Base-by-base conservation (phyloP, 2,797 vertebrate genomes). In the Lacerta agilis region DNA sequence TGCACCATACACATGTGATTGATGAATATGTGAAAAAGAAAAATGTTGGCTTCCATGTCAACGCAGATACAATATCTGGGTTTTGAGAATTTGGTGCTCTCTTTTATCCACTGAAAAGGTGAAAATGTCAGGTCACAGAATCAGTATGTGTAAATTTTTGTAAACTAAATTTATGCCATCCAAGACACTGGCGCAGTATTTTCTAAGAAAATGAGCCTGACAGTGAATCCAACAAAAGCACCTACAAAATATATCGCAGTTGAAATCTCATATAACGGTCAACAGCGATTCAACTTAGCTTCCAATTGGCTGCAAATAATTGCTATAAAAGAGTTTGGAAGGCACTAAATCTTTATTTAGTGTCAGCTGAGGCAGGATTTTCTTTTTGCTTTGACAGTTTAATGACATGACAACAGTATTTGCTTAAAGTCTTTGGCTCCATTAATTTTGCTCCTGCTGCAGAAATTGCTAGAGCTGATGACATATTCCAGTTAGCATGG, bases 331-430 rank as follows among this genome's bases (percentile, higher is more conserved):
- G 92, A 93, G 93, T 95, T 89, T 91, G 89, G 61, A 38, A 93
- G 91, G 55, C 94, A 91, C 93, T 94, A 95, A 95, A 96, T 94
- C 93, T 95, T 95, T 96, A 94, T 95, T 95, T 95, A 94, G 92
- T 93, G 94, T 92, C 91, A 95, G 92, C 91, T 92, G 83, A 88
- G 81, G 82, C 91, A 94, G 93, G 91, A 93, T 94, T 95, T 95
- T 93, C 93, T 95, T 95, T 92, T 93, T 95, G 92, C 93, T 93
- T 94, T 96, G 95, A 96, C 96, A 95, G 94, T 94, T 95, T 96
- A 95, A 95, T 95, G 92, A 88, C 93, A 96, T 29, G 88, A 94
- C 95, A 96, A 95, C 93, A 93, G 93, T 95, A 95, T 96, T 96
- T 95, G 93, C 93, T 95, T 95, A 93, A 95, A 94, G 94, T 95